Conservation (phyloP, 2,797 vertebrate species). For the Rhincodon typus region DNA sequence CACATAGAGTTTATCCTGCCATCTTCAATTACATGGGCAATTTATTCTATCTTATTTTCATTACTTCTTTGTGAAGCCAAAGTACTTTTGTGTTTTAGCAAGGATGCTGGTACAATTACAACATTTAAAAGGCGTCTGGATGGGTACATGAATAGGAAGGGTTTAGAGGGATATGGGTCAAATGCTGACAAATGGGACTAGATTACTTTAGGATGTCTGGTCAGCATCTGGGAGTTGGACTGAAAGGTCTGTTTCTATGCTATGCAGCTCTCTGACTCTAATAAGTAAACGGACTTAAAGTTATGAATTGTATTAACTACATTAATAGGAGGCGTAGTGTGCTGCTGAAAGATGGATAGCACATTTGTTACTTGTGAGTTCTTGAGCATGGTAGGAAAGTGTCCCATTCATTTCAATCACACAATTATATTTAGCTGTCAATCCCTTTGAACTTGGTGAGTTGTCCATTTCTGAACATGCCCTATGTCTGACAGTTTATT, state of each 20-base stretch:
- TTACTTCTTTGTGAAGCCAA: too few species aligned
- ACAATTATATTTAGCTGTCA: not conserved
- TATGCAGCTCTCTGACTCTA: too few species aligned
- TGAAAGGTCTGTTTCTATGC: too few species aligned
- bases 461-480: not conserved
- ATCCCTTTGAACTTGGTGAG: not conserved
- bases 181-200: too few species aligned
- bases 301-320: not conserved
- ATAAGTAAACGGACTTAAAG: not conserved
- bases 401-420: not conserved
- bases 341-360: not conserved
- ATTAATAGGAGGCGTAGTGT: not conserved
- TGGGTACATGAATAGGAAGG: too few species aligned
- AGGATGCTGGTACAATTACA: too few species aligned
- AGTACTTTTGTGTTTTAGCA: not conserved
- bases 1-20: not conserved
- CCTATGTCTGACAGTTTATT: not conserved
- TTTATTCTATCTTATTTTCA: not conserved
- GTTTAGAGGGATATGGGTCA: too few species aligned
- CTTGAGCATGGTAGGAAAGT: not conserved
- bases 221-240: too few species aligned
- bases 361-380: not conserved
- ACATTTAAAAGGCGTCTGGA: too few species aligned
- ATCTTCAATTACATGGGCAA: not conserved
- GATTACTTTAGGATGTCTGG: too few species aligned